Conservation (phyloP, 2,797 vertebrate species). For the Anas flavirostris region DNA sequence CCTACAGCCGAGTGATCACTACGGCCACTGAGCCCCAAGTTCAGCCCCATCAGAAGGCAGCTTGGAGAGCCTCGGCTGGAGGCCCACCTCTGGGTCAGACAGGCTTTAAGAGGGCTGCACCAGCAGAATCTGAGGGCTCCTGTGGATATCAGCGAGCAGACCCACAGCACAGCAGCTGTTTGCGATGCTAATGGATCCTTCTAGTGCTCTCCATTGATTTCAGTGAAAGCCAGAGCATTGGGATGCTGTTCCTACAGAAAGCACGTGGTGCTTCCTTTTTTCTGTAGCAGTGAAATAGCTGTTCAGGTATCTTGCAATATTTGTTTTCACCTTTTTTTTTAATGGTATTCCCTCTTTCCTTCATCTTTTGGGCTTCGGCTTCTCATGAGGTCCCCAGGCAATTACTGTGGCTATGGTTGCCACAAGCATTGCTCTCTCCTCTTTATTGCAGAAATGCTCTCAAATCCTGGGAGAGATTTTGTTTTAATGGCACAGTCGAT, state of each 20-base stretch:
- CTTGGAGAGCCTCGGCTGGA: not conserved
- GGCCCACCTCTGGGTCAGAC: not conserved
- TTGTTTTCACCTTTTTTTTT: not conserved
- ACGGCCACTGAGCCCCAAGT: not conserved
- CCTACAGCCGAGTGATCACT: rapidly evolving
- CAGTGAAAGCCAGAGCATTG: not conserved
- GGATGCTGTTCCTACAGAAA: not conserved
- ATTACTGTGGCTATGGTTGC: not conserved
- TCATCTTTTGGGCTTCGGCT: not conserved
- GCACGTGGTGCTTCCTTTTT: not conserved
- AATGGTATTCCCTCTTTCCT: not conserved
- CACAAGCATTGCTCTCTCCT: not conserved
- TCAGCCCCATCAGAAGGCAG: not conserved
- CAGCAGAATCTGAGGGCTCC: not conserved
- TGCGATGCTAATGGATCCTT: slow-evolving; percentile 33
- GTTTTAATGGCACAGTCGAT: slow-evolving; percentile 10
- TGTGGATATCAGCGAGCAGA: not conserved
- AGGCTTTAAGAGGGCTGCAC: not conserved
- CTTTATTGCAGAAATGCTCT: slow-evolving; percentile 43
- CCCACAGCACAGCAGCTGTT: not conserved
- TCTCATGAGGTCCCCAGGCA: not conserved
- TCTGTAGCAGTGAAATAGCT: not conserved
- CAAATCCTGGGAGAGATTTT: slow-evolving; percentile 29
- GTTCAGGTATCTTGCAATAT: not conserved
- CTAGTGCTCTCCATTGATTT: slow-evolving; percentile 43